Base-by-base conservation (phyloP, 2,888 invertebrate species). In the Panopea generosa region DNA sequence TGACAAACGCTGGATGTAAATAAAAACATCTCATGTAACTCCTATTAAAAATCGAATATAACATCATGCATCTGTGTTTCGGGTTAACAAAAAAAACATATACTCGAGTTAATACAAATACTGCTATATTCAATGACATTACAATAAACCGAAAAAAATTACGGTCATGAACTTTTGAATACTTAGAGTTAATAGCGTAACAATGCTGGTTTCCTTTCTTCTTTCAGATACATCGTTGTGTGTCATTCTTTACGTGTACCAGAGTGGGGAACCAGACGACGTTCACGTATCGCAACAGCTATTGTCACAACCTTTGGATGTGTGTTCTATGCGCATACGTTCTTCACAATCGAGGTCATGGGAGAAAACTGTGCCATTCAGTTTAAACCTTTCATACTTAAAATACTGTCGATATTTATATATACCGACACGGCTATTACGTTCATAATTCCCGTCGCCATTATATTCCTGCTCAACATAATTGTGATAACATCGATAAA, bases 171-270 rank as follows among this genome's bases (percentile, higher is more conserved):
- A n/a, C n/a, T n/a, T n/a, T n/a, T n/a, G n/a, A n/a, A n/a, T n/a
- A n/a, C n/a, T n/a, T n/a, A n/a, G n/a, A n/a, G n/a, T n/a, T n/a
- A n/a, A n/a, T n/a, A n/a, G n/a, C n/a, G n/a, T n/a, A n/a, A n/a
- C n/a, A n/a, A n/a, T n/a, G n/a, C n/a, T n/a, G n/a, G n/a, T n/a
- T n/a, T n/a, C n/a, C n/a, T n/a, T n/a, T n/a, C n/a, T n/a, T 73
- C 18, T 74, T 74, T 53, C 90, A 94, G 97, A 11, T 97, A 96
- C 90, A 95, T 97, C 3, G 97, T 96, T 0, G 96, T 97, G 0
- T 93, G 95, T 79, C 96, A 96, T 90, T 97, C 97, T 0, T 91
- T 97, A 60, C 94, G 94, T 43, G 84, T 86, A 0, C 81, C 86
- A 0, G 65, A 79, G 6, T 79, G 88, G 67, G 86, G 88, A 65